phyloP scores from a whole-genome alignment of 2,113 vertebrate species.

The Campylomormyrus tamandua region DNA sequence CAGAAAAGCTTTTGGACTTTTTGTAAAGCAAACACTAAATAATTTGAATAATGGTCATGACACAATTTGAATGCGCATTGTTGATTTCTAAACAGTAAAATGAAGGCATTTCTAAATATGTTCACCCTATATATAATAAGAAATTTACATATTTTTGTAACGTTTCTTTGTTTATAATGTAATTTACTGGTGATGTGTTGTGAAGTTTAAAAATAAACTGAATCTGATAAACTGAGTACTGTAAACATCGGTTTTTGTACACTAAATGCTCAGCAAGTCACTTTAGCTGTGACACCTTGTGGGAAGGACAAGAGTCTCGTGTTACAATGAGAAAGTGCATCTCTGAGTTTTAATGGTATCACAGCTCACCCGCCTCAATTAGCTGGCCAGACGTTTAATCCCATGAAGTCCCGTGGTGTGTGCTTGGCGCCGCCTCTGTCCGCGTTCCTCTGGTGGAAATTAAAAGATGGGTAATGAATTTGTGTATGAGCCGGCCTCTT shows the following conservation, averaged over 20 bases:
- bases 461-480: slow-evolving; percentile 36
- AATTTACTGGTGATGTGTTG: background rate
- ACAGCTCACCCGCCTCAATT: slow-evolving; percentile 28
- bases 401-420: background rate
- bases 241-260: background rate
- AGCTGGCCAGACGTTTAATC: slow-evolving; percentile 27
- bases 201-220: background rate
- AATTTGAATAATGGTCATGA: background rate
- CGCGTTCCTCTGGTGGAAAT: slow-evolving; percentile 27
- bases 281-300: background rate
- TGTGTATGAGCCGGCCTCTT: slow-evolving; percentile 27
- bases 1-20: background rate
- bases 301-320: background rate
- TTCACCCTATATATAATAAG: background rate
- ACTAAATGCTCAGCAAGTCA: background rate
- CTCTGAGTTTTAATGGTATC: slow-evolving; percentile 5
- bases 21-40: background rate
- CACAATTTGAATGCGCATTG: background rate
- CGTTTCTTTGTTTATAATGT: background rate
- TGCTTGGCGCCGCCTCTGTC: background rate
- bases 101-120: background rate
- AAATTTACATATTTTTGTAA: background rate
- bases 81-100: background rate
- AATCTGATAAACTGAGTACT: background rate
- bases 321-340: background rate